These are phyloP conservation scores for Scaptomyza tumidula DNA, from an alignment of 2,888 invertebrate species.

Conservation along the genomic window DNA sequence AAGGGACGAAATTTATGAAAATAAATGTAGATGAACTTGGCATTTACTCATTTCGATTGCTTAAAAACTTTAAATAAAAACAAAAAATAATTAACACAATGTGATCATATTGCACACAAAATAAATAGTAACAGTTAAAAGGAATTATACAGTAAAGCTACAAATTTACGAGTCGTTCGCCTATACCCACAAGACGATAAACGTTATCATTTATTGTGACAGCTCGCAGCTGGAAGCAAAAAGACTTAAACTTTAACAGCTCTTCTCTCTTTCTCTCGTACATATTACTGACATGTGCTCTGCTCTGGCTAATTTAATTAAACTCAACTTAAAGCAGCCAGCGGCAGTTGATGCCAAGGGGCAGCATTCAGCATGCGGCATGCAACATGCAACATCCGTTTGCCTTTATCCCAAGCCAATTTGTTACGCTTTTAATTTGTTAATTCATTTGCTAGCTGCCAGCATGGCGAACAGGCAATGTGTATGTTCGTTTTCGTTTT, in stretches of 20 bases:
- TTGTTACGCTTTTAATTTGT: slow-evolving; percentile 76
- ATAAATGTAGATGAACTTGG: not conserved
- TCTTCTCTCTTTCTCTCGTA: slow-evolving; percentile 12
- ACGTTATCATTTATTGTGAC: slow-evolving; percentile 15
- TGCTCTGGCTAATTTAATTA: slow-evolving; percentile 71
- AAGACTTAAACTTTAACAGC: slow-evolving; percentile 2
- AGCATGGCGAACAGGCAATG: slow-evolving; percentile 20
- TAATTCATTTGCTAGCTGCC: slow-evolving; percentile 70
- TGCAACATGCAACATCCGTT: slow-evolving; percentile 41
- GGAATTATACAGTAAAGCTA: not conserved
- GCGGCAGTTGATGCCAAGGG: slow-evolving; percentile 31
- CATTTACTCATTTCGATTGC: too few relatives aligned
- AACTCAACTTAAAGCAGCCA: slow-evolving; percentile 69
- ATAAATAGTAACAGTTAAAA: not conserved
- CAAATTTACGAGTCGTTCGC: slow-evolving; percentile 7
- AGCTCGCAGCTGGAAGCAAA: slow-evolving; percentile 9
- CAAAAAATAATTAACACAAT: too few relatives aligned
- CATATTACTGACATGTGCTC: slow-evolving; percentile 61
- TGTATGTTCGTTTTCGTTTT: not conserved
- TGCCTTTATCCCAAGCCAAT: slow-evolving; percentile 59
- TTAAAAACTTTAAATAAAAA: too few relatives aligned
- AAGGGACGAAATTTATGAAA: not conserved
- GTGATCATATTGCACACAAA: not conserved
- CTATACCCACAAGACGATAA: slow-evolving; percentile 10
- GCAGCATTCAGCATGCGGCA: slow-evolving; percentile 36